These are phyloP conservation scores for Heliconius congener DNA, from an alignment of 1,140 invertebrate species.

Conservation along the genomic window DNA sequence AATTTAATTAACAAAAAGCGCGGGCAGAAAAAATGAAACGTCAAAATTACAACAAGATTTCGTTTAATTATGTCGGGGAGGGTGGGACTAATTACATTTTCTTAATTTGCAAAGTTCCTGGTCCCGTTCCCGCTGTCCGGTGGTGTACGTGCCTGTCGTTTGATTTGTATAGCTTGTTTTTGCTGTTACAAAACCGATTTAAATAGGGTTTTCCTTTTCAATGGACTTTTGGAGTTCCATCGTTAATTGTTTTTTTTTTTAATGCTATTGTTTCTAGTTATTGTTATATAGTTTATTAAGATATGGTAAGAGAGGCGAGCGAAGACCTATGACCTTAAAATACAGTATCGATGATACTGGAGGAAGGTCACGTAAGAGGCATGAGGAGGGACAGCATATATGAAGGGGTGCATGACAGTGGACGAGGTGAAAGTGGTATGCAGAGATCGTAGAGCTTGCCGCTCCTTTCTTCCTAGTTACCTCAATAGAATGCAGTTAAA, in stretches of 20 bases:
- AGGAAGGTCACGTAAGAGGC: too few species aligned
- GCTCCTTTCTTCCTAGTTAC: too few species aligned
- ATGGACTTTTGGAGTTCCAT: neutral
- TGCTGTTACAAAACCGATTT: neutral
- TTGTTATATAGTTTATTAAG: neutral
- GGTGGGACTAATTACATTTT: conserved; percentile 73
- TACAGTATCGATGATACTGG: too few species aligned
- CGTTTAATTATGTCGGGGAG: conserved; percentile 71
- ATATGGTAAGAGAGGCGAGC: too few species aligned
- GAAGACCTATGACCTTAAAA: too few species aligned
- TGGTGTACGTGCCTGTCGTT: conserved; percentile 45
- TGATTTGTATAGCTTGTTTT: conserved; percentile 15
- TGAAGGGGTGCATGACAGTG: too few species aligned
- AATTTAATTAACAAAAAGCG: conserved; percentile 72
- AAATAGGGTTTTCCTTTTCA: neutral
- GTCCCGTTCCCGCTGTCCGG: conserved; percentile 40
- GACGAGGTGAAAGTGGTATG: too few species aligned
- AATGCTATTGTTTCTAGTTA: neutral
- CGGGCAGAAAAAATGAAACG: conserved; percentile 74
- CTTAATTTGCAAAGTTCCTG: conserved; percentile 76
- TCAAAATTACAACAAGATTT: conserved; percentile 79
- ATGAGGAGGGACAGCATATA: too few species aligned
- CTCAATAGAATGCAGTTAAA: too few species aligned
- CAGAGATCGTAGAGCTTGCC: too few species aligned
- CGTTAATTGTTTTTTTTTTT: neutral